Conservation (phyloP, 1,140 invertebrate genomes). For the Schmidtea mediterranea region DNA sequence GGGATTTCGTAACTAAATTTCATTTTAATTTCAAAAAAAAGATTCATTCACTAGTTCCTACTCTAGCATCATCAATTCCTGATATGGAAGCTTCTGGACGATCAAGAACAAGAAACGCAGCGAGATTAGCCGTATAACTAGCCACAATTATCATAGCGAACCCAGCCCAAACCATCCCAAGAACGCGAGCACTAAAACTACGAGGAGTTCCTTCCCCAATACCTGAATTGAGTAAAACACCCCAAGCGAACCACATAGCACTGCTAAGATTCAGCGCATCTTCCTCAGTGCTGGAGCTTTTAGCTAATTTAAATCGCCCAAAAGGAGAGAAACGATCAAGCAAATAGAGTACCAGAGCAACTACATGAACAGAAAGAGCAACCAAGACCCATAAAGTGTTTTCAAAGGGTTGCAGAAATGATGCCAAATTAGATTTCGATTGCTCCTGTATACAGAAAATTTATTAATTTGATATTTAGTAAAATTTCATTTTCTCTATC, state of each 20-base stretch:
- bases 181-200: constrained; percentile 79
- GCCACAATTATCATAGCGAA: constrained; percentile 99
- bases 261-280: constrained; percentile 84
- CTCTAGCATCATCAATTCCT: constrained; percentile 85
- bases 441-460: too few relatives aligned
- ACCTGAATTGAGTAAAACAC: constrained; percentile 82
- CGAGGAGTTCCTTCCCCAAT: constrained; percentile 85
- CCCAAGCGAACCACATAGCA: constrained; percentile 99
- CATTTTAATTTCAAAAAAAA: too few relatives aligned
- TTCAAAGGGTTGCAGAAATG: constrained; percentile 94
- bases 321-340: constrained; percentile 80
- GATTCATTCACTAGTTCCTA: constrained; percentile 27
- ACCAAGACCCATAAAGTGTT: constrained; percentile 92
- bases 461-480: too few relatives aligned
- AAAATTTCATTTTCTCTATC: too few relatives aligned
- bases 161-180: constrained; percentile 98
- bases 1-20: constrained; percentile 70
- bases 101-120: constrained; percentile 67
- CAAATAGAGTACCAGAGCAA: constrained; percentile 75
- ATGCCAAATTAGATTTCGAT: constrained; percentile 21
- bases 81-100: constrained; percentile 81
- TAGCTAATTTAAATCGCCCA: constrained; percentile 46
- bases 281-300: constrained; percentile 56
- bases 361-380: constrained; percentile 85
- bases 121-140: constrained; percentile 85